Conservation (phyloP, 2,113 vertebrate species). For the Poeciliopsis occidentalis region DNA sequence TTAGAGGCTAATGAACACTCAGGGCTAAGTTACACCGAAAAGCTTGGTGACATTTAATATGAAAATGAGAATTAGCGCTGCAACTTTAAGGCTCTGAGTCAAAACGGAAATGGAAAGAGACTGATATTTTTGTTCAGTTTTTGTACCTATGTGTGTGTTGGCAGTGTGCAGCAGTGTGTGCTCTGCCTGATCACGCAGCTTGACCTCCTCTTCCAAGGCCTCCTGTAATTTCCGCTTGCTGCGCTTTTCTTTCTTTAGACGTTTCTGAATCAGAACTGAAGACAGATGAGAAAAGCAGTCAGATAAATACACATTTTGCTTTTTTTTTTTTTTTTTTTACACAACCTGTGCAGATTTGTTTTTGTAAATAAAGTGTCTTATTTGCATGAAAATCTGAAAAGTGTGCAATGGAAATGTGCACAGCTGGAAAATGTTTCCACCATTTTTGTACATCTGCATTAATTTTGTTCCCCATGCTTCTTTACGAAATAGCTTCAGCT, state of each 20-base stretch:
- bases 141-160: constrained; percentile 66
- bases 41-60: constrained; percentile 60
- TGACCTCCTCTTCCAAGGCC: constrained; percentile 76
- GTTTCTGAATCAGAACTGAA: constrained; percentile 76
- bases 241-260: constrained; percentile 78
- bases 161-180: constrained; percentile 70
- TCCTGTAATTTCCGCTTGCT: constrained; percentile 78
- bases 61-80: constrained; percentile 44
- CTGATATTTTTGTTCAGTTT: not conserved
- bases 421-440: not conserved
- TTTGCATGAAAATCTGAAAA: not conserved
- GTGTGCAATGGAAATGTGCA: not conserved
- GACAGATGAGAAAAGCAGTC: not conserved
- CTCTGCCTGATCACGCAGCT: constrained; percentile 78
- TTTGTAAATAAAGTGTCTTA: not conserved
- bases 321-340: not conserved
- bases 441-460: too few species aligned
- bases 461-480: too few species aligned
- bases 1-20: constrained; percentile 67
- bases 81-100: constrained; percentile 5
- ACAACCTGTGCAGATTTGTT: not conserved
- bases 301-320: not conserved
- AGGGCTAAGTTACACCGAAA: constrained; percentile 39
- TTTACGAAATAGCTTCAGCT: not conserved
- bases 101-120: constrained; percentile 13